These are phyloP conservation scores for Amaurobius ferox DNA, from an alignment of 2,888 invertebrate genomes.

Conservation along the genomic window DNA sequence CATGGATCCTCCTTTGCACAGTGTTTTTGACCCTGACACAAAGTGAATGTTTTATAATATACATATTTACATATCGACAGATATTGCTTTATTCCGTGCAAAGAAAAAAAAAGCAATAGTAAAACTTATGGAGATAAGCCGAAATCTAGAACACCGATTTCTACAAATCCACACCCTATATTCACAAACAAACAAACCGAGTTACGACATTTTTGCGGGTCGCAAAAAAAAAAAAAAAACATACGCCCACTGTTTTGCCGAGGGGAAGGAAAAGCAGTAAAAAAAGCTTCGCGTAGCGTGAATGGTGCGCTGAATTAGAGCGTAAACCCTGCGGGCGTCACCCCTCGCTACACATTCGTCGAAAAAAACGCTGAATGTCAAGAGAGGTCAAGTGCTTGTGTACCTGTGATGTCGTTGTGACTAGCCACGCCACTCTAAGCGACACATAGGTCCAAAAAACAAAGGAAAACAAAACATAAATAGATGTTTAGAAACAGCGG, in stretches of 20 bases:
- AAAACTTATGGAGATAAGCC: neutral
- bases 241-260: slow-evolving; percentile 5
- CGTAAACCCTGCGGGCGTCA: slow-evolving; percentile 55
- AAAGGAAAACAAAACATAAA: neutral
- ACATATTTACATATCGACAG: too few species aligned
- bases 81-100: too few species aligned
- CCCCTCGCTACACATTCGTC: slow-evolving; percentile 35
- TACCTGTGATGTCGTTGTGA: neutral
- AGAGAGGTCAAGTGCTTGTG: slow-evolving; percentile 49
- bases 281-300: slow-evolving; percentile 28
- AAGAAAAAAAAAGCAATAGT: too few species aligned
- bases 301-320: slow-evolving; percentile 53
- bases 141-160: neutral
- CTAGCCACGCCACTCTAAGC: neutral
- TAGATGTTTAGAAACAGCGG: neutral
- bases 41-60: too few species aligned
- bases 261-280: slow-evolving; percentile 27
- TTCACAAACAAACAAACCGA: slow-evolving; percentile 4
- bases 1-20: too few species aligned
- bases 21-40: too few species aligned
- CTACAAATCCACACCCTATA: slow-evolving; percentile 4
- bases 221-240: neutral
- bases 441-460: too few species aligned
- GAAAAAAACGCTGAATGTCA: slow-evolving; percentile 28
- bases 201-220: neutral